Base-by-base conservation (phyloP, 2,888 invertebrate genomes). In the Acrobasis suavella region DNA sequence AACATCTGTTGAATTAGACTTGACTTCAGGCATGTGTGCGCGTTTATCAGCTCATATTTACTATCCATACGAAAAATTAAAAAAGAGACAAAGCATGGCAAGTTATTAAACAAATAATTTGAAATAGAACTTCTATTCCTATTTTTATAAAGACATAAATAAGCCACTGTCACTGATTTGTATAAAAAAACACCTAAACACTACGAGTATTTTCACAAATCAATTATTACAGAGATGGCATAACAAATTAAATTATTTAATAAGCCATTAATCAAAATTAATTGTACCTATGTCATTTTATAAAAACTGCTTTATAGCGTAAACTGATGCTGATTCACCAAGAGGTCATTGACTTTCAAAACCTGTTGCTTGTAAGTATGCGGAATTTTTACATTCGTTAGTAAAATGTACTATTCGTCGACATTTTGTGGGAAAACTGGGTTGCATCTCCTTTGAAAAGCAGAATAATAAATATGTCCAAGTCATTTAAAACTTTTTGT, bases 271-370 rank as follows among this genome's bases (percentile, higher is more conserved):
- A 38, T 60, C 39, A 50, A 39, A 51, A 50, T 50, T 51, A 51
- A 42, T 46, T 32, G 14, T 9, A 32, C 16, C 16, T 50, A 55
- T 10, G 22, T 14, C 17, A 12, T 22, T 49, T 49, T 22, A 49
- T 38, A 51, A 22, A 51, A 50, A 50, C 12, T 50, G 17, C 37
- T 16, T 37, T 42, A 73, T 81, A 64, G 73, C 67, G 86, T 85
- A 87, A 87, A 88, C 82, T 77, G 64, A 62, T 64, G 69, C 65
- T 89, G 87, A 89, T 65, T 89, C 88, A 88, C 75, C 70, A 22
- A 65, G 76, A 69, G 90, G 86, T 89, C 88, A 87, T 65, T 85
- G 75, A 46, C 56, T 14, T 72, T 71, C 65, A 71, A 77, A 87
- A 88, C 89, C 85, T 74, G 88, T 87, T 85, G 71, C 70, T 80